Conservation (phyloP, 2,797 vertebrate genomes). For the Zalophus californianus region DNA sequence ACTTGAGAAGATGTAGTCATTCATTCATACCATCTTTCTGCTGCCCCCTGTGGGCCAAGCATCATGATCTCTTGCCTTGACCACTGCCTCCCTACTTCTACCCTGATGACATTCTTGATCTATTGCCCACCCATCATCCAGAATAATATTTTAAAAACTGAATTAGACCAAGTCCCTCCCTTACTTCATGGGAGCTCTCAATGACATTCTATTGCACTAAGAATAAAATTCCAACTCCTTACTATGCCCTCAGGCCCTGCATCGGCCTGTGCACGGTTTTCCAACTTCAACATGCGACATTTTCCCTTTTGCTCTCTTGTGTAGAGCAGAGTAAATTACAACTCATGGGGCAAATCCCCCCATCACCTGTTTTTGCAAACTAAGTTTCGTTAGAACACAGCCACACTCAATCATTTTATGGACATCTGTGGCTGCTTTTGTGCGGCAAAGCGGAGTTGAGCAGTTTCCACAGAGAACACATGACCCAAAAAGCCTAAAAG, state of each 20-base stretch:
- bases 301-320: background rate
- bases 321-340: background rate
- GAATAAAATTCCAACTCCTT: slow-evolving; percentile 35
- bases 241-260: background rate
- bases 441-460: background rate
- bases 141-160: slow-evolving; percentile 41
- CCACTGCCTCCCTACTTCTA: background rate
- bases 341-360: background rate
- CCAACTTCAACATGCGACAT: background rate
- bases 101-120: background rate
- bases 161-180: background rate
- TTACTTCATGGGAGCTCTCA: background rate
- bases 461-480: background rate
- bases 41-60: background rate
- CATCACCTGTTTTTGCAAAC: background rate
- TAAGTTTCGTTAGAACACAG: background rate
- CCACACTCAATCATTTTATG: background rate
- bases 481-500: background rate
- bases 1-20: background rate
- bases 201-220: background rate
- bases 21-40: background rate
- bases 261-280: background rate
- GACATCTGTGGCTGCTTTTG: background rate
- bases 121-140: background rate
- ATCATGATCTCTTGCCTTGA: background rate